Evolutionary conservation across 2,888 invertebrate species (phyloP).

Genomic region (Mantis religiosa): DNA sequence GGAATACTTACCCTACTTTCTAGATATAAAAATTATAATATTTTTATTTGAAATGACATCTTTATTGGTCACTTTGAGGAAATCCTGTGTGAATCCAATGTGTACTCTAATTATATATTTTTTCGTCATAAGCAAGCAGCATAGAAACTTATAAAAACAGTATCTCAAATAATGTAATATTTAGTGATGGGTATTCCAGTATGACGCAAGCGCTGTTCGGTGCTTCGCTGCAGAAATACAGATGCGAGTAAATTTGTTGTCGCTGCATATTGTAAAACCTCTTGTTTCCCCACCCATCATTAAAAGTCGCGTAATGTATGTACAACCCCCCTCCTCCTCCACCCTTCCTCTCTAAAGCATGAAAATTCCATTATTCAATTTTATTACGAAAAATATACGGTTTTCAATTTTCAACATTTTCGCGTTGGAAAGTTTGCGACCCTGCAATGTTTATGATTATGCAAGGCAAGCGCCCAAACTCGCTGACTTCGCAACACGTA

Average conservation of each 20-base stretch:
- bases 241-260: background rate
- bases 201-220: background rate
- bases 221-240: background rate
- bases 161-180: background rate
- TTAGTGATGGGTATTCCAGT: background rate
- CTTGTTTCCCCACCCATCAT: background rate
- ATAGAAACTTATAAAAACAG: too few species aligned
- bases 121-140: too few species aligned
- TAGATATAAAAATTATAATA: too few species aligned
- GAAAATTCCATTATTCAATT: conserved; percentile 17
- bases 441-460: background rate
- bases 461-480: background rate
- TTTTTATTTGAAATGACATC: too few species aligned
- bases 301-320: background rate
- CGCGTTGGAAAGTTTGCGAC: background rate
- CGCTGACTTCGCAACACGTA: conserved; percentile 5
- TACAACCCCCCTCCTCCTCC: background rate
- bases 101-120: too few species aligned
- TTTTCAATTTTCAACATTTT: conserved; percentile 16
- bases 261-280: conserved; percentile 1
- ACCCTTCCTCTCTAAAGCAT: background rate
- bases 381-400: conserved; percentile 13
- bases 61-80: too few species aligned
- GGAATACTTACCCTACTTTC: too few species aligned
- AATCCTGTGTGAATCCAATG: too few species aligned